phyloP scores from a whole-genome alignment of 2,888 invertebrate species.

The Eristalis arbustorum region DNA sequence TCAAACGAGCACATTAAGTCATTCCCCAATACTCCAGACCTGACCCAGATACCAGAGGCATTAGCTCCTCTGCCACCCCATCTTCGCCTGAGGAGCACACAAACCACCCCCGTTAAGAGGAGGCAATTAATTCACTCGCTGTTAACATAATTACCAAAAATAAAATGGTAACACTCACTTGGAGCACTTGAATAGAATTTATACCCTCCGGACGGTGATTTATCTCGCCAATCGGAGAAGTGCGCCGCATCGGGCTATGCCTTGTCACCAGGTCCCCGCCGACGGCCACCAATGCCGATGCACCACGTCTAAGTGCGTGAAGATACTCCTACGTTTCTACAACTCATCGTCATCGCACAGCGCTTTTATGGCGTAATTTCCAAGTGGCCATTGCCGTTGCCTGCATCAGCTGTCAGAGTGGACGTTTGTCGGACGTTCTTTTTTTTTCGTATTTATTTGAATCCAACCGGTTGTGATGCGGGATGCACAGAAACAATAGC shows the following conservation, averaged over 20 bases:
- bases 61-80: background rate
- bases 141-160: constrained; percentile 70
- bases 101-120: background rate
- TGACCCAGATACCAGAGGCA: constrained; percentile 57
- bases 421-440: constrained; percentile 2
- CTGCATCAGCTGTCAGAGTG: constrained; percentile 42
- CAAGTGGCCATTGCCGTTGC: constrained; percentile 54
- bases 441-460: background rate
- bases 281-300: background rate
- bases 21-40: constrained; percentile 41
- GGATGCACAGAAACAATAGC: too few species aligned
- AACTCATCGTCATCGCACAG: constrained; percentile 23
- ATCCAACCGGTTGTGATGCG: too few species aligned
- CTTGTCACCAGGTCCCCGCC: background rate
- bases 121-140: constrained; percentile 64
- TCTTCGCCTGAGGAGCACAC: background rate
- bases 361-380: constrained; percentile 34
- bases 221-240: constrained; percentile 44
- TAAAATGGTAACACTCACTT: constrained; percentile 69
- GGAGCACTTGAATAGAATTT: constrained; percentile 66
- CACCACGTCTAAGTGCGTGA: constrained; percentile 44
- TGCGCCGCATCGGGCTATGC: background rate
- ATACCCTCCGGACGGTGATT: constrained; percentile 64
- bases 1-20: constrained; percentile 49
- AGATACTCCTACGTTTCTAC: constrained; percentile 9